phyloP scores from a whole-genome alignment of 2,113 vertebrate species.

The Gymnarchus niloticus region DNA sequence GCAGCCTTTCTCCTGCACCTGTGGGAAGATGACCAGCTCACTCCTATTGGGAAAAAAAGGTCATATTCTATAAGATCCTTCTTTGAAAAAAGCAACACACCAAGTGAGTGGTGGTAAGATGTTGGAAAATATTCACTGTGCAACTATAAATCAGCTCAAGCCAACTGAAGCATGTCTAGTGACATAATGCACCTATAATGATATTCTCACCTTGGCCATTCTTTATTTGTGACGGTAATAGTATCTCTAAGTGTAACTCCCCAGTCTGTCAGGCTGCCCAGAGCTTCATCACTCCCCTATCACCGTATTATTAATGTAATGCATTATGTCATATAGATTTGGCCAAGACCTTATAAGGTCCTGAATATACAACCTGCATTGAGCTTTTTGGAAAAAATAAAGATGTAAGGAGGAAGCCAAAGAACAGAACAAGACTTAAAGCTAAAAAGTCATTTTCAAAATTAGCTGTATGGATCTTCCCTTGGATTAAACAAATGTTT shows the following conservation, averaged over 20 bases:
- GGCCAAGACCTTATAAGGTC: neutral
- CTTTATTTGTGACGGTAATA: conserved; percentile 38
- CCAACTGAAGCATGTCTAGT: conserved; percentile 36
- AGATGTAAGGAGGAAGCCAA: neutral
- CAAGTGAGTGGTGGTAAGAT: conserved; percentile 33
- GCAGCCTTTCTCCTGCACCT: no score
- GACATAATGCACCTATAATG: conserved; percentile 45
- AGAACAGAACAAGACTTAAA: neutral
- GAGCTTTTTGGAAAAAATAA: neutral
- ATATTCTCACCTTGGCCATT: conserved; percentile 43
- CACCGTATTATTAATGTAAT: conserved; percentile 19
- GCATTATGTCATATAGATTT: neutral
- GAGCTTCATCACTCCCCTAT: conserved; percentile 7
- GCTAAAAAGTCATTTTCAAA: neutral
- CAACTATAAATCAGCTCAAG: conserved; percentile 39
- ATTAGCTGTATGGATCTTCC: neutral
- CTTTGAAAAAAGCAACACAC: conserved; percentile 33
- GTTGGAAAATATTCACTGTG: conserved; percentile 37
- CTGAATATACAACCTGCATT: neutral
- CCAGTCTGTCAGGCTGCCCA: neutral
- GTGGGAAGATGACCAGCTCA: conserved; percentile 23
- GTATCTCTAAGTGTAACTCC: conserved; percentile 27
- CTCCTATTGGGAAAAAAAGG: neutral
- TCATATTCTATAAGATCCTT: conserved; percentile 23
- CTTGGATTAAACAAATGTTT: neutral